Base-by-base conservation (phyloP, 2,113 vertebrate genomes). In the Bufo gargarizans region DNA sequence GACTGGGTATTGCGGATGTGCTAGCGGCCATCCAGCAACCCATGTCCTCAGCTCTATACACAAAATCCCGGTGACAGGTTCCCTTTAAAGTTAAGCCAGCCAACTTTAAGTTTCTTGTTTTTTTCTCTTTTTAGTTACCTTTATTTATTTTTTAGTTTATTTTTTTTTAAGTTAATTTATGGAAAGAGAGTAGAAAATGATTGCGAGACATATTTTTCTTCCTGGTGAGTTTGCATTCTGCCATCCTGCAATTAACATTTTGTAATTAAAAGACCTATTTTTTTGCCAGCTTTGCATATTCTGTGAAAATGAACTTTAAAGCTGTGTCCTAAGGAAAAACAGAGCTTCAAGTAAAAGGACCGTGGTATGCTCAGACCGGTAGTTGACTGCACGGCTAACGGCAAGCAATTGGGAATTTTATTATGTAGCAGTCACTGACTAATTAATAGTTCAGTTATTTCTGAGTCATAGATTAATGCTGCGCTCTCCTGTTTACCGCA, bases 261-360 rank as follows among this genome's bases (percentile, higher is more conserved):
- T 33, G 78, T 86, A 78, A 78, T 86, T 86, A 49, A 86, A 63
- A 78, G 45, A 67, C 13, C 45, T 53, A 53, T 86, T 86, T 86
- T 77, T 86, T 67, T 86, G 74, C 85, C 78, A 78, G 58, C 59
- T n/a, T 53, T 13, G 85, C 85, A 86, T 72, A 55, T 65, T 59
- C 85, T 67, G 58, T 55, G 43, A 65, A 86, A 86, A 47, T 78
- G 13, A n/a, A n/a, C 74, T 86, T 77, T 82, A 53, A 78, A 63
- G 45, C 14, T 78, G 14, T 61, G 12, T 86, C 65, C 82, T 86
- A 53, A 61, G 72, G 71, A 53, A 43, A 77, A 85, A 74, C 17
- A 76, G n/a, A 11, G 77, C 19, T 17, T 47, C 17, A 33, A 53
- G 11, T 19, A 83, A 49, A 69, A 85, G 9, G 22, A 72, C 71